Percentiles rank a stretch among this genome's conserved stretches.
phyloP scores from a whole-genome alignment of 64 coral and sea anemone genomes.

The Orbicella faveolata region DNA sequence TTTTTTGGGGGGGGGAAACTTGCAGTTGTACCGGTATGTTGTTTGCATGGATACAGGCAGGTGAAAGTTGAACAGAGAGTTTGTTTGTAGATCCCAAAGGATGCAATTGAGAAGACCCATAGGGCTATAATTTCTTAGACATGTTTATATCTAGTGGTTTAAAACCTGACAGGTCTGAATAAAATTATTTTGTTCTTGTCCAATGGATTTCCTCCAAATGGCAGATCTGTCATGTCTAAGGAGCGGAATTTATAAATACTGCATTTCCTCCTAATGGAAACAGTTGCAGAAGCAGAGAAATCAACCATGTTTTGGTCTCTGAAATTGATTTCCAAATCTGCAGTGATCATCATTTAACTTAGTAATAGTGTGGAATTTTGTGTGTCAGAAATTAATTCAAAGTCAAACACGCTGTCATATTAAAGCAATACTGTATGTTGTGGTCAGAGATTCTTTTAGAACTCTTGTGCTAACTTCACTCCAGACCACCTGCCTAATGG shows the following conservation, averaged over 20 bases:
- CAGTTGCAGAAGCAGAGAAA: neutral
- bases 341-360: neutral
- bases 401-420: neutral
- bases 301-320: neutral
- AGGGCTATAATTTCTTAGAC: neutral
- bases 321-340: neutral
- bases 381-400: neutral
- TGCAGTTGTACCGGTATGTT: neutral
- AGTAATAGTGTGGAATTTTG: neutral
- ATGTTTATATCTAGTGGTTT: conserved; percentile 36
- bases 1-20: neutral
- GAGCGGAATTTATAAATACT: conserved; percentile 6
- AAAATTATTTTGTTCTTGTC: conserved; percentile 16
- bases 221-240: conserved; percentile 46
- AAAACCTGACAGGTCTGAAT: conserved; percentile 8
- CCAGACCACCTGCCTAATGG: conserved; percentile 24
- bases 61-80: neutral
- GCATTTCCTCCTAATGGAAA: neutral
- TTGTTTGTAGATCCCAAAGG: neutral
- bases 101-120: neutral
- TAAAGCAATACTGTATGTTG: neutral
- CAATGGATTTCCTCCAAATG: conserved; percentile 26
- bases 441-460: neutral
- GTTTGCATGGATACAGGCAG: neutral
- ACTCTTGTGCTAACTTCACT: conserved; percentile 1